Evolutionary conservation across 92 coral and sea anemone genomes (phyloP), one percentile per base, ranked within the genome.

Genomic region (Actinernus sp.): DNA sequence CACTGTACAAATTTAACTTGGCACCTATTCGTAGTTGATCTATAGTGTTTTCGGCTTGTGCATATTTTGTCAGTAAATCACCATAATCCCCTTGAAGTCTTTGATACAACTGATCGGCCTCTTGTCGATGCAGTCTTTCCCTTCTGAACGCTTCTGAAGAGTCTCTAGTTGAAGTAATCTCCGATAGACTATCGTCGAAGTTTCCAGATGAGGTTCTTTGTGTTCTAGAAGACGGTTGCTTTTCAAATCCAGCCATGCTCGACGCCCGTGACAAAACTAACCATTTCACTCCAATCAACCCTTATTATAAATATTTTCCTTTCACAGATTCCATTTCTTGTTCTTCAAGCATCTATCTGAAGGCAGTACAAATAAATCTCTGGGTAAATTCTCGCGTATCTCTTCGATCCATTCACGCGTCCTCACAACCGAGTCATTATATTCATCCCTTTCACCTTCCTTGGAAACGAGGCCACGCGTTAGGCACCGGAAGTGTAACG

Each of bases 381-480:
- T n/a, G n/a, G n/a, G n/a, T n/a, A n/a, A n/a, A n/a, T n/a, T n/a
- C n/a, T n/a, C n/a, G n/a, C n/a, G n/a, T n/a, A n/a, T n/a, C n/a
- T n/a, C n/a, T n/a, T n/a, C n/a, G n/a, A n/a, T n/a, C n/a, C n/a
- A n/a, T n/a, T n/a, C n/a, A n/a, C n/a, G n/a, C n/a, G n/a, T n/a
- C n/a, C n/a, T n/a, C n/a, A n/a, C n/a, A n/a, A n/a, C n/a, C n/a
- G n/a, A n/a, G n/a, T n/a, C n/a, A n/a, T n/a, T n/a, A n/a, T n/a
- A n/a, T n/a, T n/a, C n/a, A n/a, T n/a, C n/a, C n/a, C n/a, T n/a
- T n/a, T 45, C 52, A 18, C 43, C 57, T 63, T 57, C 97, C 92
- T 83, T 90, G 97, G 97, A 85, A 85, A 90, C 97, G 97, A 90
- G 97, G 97, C 92, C 84, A 84, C 84, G 90, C 90, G 58, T 53